Evolutionary conservation across 2,113 vertebrate species (phyloP), one percentile per base, ranked within the genome.

Genomic region (Sigmodon hispidus): DNA sequence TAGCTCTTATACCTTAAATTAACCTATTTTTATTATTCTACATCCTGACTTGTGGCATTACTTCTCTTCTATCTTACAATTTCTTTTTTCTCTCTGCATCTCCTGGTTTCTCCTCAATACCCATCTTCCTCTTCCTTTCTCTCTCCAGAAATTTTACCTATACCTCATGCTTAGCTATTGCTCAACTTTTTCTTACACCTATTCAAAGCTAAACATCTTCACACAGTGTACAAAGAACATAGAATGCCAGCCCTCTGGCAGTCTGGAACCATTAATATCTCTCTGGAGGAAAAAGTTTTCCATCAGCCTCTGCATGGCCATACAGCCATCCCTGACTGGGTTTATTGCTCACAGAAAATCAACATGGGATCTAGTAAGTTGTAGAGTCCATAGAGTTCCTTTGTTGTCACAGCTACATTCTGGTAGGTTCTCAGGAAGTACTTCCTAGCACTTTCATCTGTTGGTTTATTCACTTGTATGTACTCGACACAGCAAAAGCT

Each of bases 361-460:
- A 90, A 85, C 77, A n/a, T 93, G 6, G 63, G 31, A 61, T 88
- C 65, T 57, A 88, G 45, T 31, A 93, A 95, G 45, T n/a, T 75
- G 57, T 43, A 34, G 69, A 86, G 15, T 76, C 9, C 15, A 15
- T 9, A 88, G 81, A 81, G 24, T 52, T 48, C 34, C 29, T 65
- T 45, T 81, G 31, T 65, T 77, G 55, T 13, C 61, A 75, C 26
- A 72, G 29, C 45, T 67, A 26, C 36, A 55, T 67, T 81, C 43
- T 61, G 24, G 48, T 75, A 59, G 48, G 22, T 85, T 59, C 48
- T 45, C 36, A 88, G 69, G 75, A 13, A 89, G 21, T 13, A 81
- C 13, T 17, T 94, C 67, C 24, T 43, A 36, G 17, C 17, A 59
- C 34, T 34, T 59, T 80, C 40, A 48, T 45, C 57, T 36, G 5